Conservation (phyloP, 1,140 invertebrate genomes). For the Papilio aristodemus region DNA sequence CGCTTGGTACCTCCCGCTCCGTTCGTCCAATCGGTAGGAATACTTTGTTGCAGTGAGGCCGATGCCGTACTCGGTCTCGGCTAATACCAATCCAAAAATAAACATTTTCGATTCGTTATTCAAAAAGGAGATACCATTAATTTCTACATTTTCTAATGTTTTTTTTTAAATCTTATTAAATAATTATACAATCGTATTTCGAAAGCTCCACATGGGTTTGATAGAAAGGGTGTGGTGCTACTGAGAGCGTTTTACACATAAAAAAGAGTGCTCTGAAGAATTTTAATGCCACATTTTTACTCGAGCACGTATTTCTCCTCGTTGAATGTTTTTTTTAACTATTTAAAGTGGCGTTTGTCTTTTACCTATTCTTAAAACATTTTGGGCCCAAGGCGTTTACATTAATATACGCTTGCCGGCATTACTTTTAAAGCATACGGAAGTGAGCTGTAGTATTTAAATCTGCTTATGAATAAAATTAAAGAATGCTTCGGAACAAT, state of each 20-base stretch:
- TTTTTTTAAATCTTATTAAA: constrained; percentile 14
- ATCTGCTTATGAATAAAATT: constrained; percentile 1
- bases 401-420: not conserved
- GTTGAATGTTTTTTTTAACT: constrained; percentile 11
- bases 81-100: constrained; percentile 20
- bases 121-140: constrained; percentile 20
- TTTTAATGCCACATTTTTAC: constrained; percentile 4
- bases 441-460: constrained; percentile 3
- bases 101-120: constrained; percentile 23
- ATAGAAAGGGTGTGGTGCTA: constrained; percentile 10
- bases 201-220: not conserved
- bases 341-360: constrained; percentile 10
- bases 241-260: constrained; percentile 18
- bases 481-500: not conserved
- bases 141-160: constrained; percentile 19
- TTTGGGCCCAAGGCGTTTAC: constrained; percentile 8
- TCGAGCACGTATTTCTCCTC: constrained; percentile 1
- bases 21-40: constrained; percentile 56
- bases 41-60: constrained; percentile 49
- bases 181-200: constrained; percentile 12
- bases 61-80: constrained; percentile 22
- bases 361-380: constrained; percentile 5
- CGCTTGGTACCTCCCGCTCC: constrained; percentile 42
- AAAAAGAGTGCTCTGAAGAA: not conserved
- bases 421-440: constrained; percentile 2